A percentile compares a stretch with the other conserved stretches of the same genome.
Evolutionary conservation across 2,797 vertebrate species (phyloP).

Genomic region (Lepilemur ruficaudatus): DNA sequence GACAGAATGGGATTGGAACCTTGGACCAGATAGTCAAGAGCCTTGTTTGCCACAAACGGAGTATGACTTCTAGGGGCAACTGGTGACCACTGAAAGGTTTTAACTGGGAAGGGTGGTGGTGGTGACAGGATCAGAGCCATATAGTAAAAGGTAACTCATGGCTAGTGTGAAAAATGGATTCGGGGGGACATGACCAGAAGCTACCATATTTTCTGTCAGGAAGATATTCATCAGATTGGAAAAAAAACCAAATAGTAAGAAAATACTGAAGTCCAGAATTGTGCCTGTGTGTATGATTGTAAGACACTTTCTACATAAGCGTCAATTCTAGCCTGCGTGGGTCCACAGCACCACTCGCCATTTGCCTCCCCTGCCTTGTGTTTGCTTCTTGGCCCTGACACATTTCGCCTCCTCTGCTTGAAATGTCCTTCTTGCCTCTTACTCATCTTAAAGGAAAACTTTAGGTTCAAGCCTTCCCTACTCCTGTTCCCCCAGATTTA

Average conservation of each 20-base stretch:
- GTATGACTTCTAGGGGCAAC: neutral
- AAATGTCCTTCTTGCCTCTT: neutral
- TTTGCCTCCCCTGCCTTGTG: neutral
- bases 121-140: neutral
- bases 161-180: constrained; percentile 10
- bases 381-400: neutral
- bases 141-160: neutral
- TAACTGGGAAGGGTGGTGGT: neutral
- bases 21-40: neutral
- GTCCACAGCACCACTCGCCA: neutral
- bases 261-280: neutral
- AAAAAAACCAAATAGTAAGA: neutral
- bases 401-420: neutral
- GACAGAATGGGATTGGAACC: neutral
- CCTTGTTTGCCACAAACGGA: neutral
- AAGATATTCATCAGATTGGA: constrained; percentile 8
- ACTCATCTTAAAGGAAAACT: neutral
- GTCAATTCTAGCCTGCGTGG: neutral
- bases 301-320: neutral
- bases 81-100: neutral
- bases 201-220: constrained; percentile 16
- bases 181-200: neutral
- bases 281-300: neutral
- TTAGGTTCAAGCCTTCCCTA: neutral
- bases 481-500: neutral